A percentile compares a stretch with the other conserved stretches of the same genome.
Conservation (phyloP, 2,888 invertebrate species). For the Cryptus viduatorius region DNA sequence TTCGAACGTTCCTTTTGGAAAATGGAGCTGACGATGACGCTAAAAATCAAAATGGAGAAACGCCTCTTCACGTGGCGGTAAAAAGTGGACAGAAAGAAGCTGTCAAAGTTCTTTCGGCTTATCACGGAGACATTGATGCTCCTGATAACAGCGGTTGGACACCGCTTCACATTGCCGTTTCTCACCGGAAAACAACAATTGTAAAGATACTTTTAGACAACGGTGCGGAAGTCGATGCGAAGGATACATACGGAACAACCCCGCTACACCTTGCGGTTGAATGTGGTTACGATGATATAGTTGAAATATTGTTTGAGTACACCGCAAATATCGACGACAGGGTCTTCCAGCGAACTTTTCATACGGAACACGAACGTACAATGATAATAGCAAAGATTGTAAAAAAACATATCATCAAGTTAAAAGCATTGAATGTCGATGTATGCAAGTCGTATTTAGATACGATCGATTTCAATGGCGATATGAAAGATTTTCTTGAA, state of each 20-base stretch:
- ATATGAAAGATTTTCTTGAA: background rate
- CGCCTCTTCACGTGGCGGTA: background rate
- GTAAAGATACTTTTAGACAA: background rate
- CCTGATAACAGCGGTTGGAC: background rate
- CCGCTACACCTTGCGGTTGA: background rate
- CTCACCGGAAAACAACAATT: background rate
- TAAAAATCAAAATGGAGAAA: background rate
- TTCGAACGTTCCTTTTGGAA: background rate
- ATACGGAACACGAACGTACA: too few species aligned
- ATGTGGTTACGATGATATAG: background rate
- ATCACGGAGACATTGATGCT: background rate
- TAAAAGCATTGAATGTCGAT: background rate
- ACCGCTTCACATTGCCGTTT: background rate
- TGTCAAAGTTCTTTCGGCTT: background rate
- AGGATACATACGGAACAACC: background rate
- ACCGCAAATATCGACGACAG: background rate
- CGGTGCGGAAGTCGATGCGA: background rate
- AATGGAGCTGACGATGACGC: background rate
- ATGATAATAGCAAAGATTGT: too few species aligned
- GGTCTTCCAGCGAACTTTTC: background rate
- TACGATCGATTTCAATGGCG: background rate
- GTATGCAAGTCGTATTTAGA: background rate
- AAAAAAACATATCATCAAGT: background rate
- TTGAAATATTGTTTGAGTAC: background rate
- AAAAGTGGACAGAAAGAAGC: background rate